Conservation (phyloP, 2,113 vertebrate genomes). For the Mormyrus iriodes region DNA sequence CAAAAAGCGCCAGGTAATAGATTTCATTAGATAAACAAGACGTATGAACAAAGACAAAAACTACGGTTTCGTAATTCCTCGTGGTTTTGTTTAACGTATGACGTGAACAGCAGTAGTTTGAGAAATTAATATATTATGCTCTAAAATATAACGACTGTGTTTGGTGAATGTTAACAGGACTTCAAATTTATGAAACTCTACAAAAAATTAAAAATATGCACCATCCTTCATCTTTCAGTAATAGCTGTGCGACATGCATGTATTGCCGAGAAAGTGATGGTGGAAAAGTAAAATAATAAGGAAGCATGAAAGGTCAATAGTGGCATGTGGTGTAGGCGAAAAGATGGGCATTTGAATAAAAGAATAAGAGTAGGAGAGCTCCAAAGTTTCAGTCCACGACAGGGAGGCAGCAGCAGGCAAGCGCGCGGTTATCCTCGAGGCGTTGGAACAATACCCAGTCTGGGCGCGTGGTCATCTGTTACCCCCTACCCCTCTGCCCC, state of each 20-base stretch:
- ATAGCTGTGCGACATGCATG: not conserved
- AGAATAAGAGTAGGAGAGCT: constrained; percentile 13
- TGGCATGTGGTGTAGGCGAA: constrained; percentile 13
- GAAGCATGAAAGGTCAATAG: constrained; percentile 6
- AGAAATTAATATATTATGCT: not conserved
- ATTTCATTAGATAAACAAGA: constrained; percentile 5
- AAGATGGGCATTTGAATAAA: constrained; percentile 20
- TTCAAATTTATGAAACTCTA: not conserved
- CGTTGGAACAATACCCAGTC: constrained; percentile 58
- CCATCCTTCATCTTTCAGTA: not conserved
- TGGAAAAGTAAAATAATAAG: not conserved
- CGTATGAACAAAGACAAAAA: not conserved
- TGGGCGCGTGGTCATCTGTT: constrained; percentile 50
- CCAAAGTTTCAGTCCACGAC: constrained; percentile 29
- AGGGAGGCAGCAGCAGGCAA: constrained; percentile 68
- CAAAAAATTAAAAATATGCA: not conserved
- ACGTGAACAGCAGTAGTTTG: not conserved
- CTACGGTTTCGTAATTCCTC: not conserved
- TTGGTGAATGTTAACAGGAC: not conserved
- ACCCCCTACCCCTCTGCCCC: constrained; percentile 47
- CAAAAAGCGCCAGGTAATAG: constrained; percentile 38
- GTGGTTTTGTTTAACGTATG: not conserved
- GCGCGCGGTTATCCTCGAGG: constrained; percentile 52
- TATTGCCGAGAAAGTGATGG: not conserved
- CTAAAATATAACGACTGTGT: not conserved